These are phyloP conservation scores for Sitta europaea DNA, from an alignment of 2,113 vertebrate species.

Conservation along the genomic window DNA sequence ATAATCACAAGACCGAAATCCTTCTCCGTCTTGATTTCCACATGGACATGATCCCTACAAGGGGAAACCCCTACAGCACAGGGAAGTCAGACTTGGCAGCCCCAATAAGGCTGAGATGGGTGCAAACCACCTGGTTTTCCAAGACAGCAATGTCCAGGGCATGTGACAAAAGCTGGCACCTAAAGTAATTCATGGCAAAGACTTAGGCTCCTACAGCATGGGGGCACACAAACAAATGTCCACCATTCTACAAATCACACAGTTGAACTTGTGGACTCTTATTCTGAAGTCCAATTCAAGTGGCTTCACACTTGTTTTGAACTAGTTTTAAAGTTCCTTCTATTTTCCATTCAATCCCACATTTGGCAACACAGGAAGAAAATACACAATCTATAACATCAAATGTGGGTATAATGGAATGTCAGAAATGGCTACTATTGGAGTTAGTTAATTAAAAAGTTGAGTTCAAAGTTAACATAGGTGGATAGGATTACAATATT, in stretches of 20 bases:
- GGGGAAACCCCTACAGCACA: not conserved
- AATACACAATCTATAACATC: not conserved
- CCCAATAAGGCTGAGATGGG: not conserved
- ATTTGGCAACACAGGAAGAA: not conserved
- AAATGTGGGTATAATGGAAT: not conserved
- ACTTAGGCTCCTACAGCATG: not conserved
- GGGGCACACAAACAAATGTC: accelerated
- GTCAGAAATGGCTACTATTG: not conserved
- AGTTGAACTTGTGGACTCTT: not conserved
- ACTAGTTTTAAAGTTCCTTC: not conserved
- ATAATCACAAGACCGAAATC: not conserved
- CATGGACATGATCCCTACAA: no score
- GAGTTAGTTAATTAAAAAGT: not conserved
- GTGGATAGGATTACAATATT: not conserved
- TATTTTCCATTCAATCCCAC: not conserved
- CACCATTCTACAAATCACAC: not conserved
- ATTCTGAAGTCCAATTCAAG: not conserved
- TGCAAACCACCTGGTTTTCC: not conserved
- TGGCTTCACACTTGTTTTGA: not conserved
- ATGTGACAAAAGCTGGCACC: not conserved
- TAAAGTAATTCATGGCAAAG: not conserved
- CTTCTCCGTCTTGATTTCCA: not conserved
- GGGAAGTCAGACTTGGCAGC: not conserved
- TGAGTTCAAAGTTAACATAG: not conserved
- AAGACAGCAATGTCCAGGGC: not conserved